Percentiles rank a stretch among this genome's conserved stretches.
These are phyloP conservation scores for Sebastes fasciatus DNA, from an alignment of 2,113 vertebrate species.

Conservation along the genomic window DNA sequence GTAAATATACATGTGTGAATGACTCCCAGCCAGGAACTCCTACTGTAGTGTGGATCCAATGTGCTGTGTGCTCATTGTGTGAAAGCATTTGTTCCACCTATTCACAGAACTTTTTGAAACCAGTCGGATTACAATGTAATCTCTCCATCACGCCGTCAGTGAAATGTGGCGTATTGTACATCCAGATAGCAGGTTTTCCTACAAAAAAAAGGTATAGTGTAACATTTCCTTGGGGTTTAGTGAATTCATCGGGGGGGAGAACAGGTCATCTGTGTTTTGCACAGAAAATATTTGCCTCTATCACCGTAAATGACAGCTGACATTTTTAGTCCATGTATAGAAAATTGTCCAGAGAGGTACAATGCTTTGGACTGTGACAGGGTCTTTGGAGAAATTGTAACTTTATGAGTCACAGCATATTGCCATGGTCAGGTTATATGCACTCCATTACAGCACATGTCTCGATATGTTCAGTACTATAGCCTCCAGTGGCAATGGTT, in stretches of 20 bases:
- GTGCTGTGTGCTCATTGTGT: constrained; percentile 4
- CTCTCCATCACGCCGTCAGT: neutral
- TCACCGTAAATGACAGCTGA: constrained; percentile 31
- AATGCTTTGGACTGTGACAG: neutral
- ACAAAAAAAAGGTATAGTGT: neutral
- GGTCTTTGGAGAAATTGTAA: neutral
- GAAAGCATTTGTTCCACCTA: neutral
- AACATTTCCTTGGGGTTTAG: constrained; percentile 5
- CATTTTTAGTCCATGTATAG: constrained; percentile 19
- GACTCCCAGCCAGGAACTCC: neutral
- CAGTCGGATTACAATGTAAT: neutral
- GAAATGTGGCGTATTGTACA: neutral
- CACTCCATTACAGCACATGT: neutral
- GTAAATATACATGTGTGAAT: constrained; percentile 29
- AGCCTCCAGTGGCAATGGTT: too few relatives aligned
- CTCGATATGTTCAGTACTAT: neutral
- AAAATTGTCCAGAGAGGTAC: constrained; percentile 11
- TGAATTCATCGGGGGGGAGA: neutral
- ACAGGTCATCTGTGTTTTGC: constrained; percentile 3
- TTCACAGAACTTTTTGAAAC: neutral
- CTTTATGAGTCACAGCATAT: neutral
- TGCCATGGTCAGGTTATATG: constrained; percentile 1
- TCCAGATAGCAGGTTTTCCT: neutral
- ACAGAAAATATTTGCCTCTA: neutral
- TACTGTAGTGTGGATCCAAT: neutral